Evolutionary conservation across 1,140 invertebrate species (phyloP).

Genomic region (Apis cerana): DNA sequence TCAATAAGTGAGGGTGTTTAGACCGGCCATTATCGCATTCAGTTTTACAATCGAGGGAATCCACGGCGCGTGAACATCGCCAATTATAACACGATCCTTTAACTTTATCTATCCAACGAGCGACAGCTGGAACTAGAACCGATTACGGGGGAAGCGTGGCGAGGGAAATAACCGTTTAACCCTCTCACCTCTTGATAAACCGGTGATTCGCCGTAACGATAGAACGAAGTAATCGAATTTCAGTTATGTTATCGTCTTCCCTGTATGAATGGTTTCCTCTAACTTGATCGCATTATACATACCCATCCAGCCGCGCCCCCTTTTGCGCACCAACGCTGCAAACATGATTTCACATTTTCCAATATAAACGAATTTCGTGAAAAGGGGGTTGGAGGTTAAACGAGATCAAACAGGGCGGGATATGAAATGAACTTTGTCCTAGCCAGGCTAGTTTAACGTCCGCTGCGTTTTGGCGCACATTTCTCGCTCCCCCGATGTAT

Average conservation of each 20-base stretch:
- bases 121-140: constrained; percentile 55
- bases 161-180: constrained; percentile 56
- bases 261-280: constrained; percentile 31
- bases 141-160: constrained; percentile 50
- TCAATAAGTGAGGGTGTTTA: constrained; percentile 10
- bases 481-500: no score
- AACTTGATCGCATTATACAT: constrained; percentile 10
- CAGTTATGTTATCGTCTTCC: constrained; percentile 53
- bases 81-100: not conserved
- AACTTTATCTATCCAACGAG: constrained; percentile 6
- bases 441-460: not conserved
- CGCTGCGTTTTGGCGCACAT: no score
- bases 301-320: not conserved
- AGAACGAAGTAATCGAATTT: constrained; percentile 68
- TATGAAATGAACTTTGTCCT: not conserved
- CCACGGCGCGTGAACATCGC: not conserved
- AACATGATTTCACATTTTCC: constrained; percentile 7
- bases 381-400: not conserved
- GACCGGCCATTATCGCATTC: constrained; percentile 36
- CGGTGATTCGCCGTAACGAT: constrained; percentile 66
- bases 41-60: constrained; percentile 24
- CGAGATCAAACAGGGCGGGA: not conserved
- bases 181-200: constrained; percentile 54
- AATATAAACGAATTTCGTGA: not conserved
- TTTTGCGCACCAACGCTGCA: not conserved